Evolutionary conservation across 2,888 invertebrate species (phyloP).

Genomic region (Automeris io): DNA sequence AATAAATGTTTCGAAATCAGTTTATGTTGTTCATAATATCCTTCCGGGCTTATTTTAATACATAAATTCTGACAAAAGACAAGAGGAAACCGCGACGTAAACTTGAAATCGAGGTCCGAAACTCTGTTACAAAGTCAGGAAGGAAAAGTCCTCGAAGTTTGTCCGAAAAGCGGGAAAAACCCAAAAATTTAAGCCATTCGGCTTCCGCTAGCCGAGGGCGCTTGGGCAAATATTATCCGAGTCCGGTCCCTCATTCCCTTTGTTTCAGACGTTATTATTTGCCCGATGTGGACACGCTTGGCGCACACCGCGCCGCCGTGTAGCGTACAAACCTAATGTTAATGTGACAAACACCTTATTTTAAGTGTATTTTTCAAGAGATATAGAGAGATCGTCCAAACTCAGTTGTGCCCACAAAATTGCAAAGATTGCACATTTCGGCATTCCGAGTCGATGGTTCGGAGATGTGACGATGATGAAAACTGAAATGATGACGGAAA

Average conservation of each 20-base stretch:
- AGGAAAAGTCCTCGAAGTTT: conserved; percentile 59
- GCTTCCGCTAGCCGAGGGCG: conserved; percentile 53
- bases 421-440: too few relatives aligned
- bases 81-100: conserved; percentile 48
- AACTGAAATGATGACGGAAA: too few relatives aligned
- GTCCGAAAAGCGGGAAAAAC: conserved; percentile 55
- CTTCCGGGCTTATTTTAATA: conserved; percentile 48
- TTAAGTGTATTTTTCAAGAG: too few relatives aligned
- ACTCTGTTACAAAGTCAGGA: conserved; percentile 62
- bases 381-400: too few relatives aligned
- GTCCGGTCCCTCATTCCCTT: conserved; percentile 59
- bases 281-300: conserved; percentile 28
- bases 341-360: too few relatives aligned
- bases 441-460: too few relatives aligned
- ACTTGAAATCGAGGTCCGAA: conserved; percentile 55
- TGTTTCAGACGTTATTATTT: conserved; percentile 65
- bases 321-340: too few relatives aligned
- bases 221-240: conserved; percentile 66
- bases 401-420: too few relatives aligned
- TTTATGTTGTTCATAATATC: conserved; percentile 47
- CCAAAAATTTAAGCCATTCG: conserved; percentile 59
- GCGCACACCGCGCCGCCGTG: too few relatives aligned
- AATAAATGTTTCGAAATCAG: conserved; percentile 36
- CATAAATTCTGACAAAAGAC: conserved; percentile 54
- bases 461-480: too few relatives aligned